A percentile compares a stretch with the other conserved stretches of the same genome.
Conservation (phyloP, 2,113 vertebrate genomes). For the Bos indicus region DNA sequence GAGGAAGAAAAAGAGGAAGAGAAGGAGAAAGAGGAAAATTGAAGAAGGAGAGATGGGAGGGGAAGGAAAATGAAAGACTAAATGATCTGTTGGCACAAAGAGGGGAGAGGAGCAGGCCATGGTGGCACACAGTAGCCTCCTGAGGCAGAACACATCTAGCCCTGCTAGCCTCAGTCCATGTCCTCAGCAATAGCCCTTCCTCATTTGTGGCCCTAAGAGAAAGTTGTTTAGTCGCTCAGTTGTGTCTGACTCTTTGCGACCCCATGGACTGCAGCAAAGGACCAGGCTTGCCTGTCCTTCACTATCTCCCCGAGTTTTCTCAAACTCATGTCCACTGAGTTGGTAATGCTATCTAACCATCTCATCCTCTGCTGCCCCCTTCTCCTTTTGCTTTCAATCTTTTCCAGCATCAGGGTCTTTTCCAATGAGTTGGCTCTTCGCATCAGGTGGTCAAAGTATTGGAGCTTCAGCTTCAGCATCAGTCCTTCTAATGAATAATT, state of each 20-base stretch:
- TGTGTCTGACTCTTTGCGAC: neutral
- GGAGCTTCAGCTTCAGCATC: neutral
- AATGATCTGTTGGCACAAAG: neutral
- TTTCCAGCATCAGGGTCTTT: neutral
- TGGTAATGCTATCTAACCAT: neutral
- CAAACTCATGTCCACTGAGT: neutral
- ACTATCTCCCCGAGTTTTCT: neutral
- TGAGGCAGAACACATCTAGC: neutral
- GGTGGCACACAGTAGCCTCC: neutral
- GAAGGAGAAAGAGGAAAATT: neutral
- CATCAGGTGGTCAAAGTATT: neutral
- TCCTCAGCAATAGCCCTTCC: neutral
- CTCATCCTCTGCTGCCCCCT: neutral
- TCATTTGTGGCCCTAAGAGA: neutral
- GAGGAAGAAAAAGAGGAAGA: neutral
- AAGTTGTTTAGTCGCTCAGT: neutral
- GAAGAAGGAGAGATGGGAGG: neutral
- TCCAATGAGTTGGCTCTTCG: neutral
- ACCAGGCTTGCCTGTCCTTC: neutral
- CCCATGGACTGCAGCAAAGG: neutral
- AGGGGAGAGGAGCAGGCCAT: neutral
- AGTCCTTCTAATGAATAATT: neutral
- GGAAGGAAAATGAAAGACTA: neutral
- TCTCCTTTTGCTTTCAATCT: neutral
- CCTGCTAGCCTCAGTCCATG: neutral